Percentiles rank a stretch among this genome's conserved stretches.
phyloP scores from a whole-genome alignment of 2,888 invertebrate genomes.

The Bursaphelenchus okinawaensis region DNA sequence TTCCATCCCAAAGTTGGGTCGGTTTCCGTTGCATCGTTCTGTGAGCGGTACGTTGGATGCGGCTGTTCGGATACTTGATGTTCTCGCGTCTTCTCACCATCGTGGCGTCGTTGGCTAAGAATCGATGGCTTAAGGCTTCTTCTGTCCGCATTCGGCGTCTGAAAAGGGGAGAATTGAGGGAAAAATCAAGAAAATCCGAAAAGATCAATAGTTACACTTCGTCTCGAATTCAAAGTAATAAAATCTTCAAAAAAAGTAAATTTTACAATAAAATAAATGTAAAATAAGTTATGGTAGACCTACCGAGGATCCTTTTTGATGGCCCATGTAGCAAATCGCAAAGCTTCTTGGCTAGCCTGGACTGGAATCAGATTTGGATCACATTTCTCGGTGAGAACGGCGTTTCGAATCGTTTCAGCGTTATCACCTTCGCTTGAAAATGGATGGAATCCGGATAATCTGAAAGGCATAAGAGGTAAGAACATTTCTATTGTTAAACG shows the following conservation, averaged over 20 bases:
- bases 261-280: conserved; percentile 11
- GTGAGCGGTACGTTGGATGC: conserved; percentile 32
- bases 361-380: conserved; percentile 88
- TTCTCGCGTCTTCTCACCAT: conserved; percentile 83
- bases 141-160: conserved; percentile 88
- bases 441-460: conserved; percentile 81
- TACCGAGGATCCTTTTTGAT: conserved; percentile 88
- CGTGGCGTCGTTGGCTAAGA: conserved; percentile 84
- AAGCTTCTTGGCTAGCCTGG: conserved; percentile 85
- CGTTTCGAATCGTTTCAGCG: conserved; percentile 81
- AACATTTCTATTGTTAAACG: not conserved
- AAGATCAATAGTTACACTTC: not conserved
- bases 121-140: conserved; percentile 90
- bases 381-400: conserved; percentile 71
- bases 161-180: conserved; percentile 47
- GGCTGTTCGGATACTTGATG: conserved; percentile 44
- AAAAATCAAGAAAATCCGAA: not conserved
- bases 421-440: conserved; percentile 69
- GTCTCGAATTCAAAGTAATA: not conserved
- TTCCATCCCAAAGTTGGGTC: conserved; percentile 9
- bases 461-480: conserved; percentile 36
- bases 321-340: conserved; percentile 86
- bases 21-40: conserved; percentile 21
- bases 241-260: not conserved
- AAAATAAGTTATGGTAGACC: conserved; percentile 52